phyloP scores from a whole-genome alignment of 2,113 vertebrate species.

The Actinemys pallida region DNA sequence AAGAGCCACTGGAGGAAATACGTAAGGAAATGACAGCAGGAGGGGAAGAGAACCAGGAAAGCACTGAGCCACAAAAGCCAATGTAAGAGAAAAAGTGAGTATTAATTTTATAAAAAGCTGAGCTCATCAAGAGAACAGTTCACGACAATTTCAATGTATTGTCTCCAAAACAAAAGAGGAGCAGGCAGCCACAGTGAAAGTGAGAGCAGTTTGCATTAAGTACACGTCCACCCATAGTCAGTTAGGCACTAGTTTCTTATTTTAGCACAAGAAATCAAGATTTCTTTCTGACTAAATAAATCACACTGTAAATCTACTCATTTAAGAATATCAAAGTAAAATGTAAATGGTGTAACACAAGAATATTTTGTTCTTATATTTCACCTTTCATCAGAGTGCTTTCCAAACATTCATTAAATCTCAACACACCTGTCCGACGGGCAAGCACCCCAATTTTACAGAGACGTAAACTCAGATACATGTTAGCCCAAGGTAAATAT shows the following conservation, averaged over 20 bases:
- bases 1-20: not conserved
- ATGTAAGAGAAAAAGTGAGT: not conserved
- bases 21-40: conserved; percentile 2
- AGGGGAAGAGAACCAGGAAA: conserved; percentile 11
- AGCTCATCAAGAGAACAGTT: not conserved
- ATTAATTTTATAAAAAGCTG: not conserved
- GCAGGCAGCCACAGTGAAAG: not conserved
- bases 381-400: not conserved
- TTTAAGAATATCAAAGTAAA: not conserved
- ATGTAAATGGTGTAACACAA: not conserved
- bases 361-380: not conserved
- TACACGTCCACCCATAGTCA: not conserved
- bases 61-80: not conserved
- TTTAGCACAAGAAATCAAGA: not conserved
- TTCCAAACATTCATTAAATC: not conserved
- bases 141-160: not conserved
- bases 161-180: not conserved
- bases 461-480: not conserved
- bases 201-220: not conserved
- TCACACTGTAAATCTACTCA: not conserved
- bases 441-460: not conserved
- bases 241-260: not conserved
- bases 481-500: not conserved
- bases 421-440: not conserved
- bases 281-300: not conserved